Percentiles rank a stretch among this genome's conserved stretches.
phyloP scores from a whole-genome alignment of 2,113 vertebrate genomes.

The Crotalus horridus region DNA sequence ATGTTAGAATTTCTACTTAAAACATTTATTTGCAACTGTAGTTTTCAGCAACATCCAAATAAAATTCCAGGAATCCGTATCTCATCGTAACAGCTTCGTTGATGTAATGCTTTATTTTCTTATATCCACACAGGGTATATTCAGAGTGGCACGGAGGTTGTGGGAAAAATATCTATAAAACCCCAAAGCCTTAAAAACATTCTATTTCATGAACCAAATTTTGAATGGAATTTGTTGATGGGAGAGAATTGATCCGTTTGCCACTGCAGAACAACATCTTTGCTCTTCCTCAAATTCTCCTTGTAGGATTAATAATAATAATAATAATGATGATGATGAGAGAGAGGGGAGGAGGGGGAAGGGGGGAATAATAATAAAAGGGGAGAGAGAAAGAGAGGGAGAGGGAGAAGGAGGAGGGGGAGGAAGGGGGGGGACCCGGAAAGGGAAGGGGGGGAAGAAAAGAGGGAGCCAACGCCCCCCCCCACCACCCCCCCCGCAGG shows the following conservation, averaged over 20 bases:
- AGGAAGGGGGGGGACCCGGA: no score
- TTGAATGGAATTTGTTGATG: neutral
- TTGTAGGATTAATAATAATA: no score
- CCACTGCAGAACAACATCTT: rapidly evolving
- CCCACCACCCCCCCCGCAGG: no score
- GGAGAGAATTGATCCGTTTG: neutral
- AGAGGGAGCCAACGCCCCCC: no score
- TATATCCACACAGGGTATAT: no score
- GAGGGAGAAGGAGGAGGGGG: no score
- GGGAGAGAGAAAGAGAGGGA: no score
- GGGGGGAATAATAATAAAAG: no score
- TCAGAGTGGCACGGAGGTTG: neutral
- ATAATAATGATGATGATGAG: no score
- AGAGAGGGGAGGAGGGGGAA: no score
- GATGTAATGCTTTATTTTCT: no score
- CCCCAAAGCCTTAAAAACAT: neutral
- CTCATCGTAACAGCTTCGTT: neutral
- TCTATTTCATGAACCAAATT: neutral
- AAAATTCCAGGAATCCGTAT: neutral
- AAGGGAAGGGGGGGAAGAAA: no score
- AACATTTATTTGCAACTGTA: neutral
- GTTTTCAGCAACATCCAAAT: neutral
- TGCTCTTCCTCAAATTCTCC: neutral
- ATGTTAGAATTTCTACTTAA: neutral
- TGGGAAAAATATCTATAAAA: neutral